Evolutionary conservation across 2,888 invertebrate genomes (phyloP), one percentile per base, ranked within the genome.

Genomic region (Selenia dentaria): DNA sequence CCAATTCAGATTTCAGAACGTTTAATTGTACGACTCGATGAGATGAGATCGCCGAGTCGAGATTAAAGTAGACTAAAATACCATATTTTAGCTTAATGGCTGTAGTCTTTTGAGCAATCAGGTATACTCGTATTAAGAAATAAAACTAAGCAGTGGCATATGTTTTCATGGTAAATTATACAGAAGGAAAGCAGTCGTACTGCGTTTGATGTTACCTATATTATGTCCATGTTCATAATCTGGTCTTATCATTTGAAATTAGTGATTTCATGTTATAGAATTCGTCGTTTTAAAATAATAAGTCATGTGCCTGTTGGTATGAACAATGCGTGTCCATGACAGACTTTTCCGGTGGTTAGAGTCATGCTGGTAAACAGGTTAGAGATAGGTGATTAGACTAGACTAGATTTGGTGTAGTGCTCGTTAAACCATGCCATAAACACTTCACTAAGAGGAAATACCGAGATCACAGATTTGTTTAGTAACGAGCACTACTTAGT

Each of bases 31-130:
- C 33, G 24, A 33, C 16, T 11, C 20, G 29, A 42, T 20, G 61
- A 59, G 70, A 72, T 74, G 70, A 67, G 67, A 72, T 74, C 59
- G 28, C 37, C 39, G 47, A 24, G 61, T 44, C 32, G 40, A 69
- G 63, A 74, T 79, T 72, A 65, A 67, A 73, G 62, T 62, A 69
- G 63, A 58, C 56, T 70, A 67, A 70, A 64, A 67, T n/a, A 68
- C 54, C 62, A 67, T 80, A 79, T 78, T 75, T 79, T 68, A 74
- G 56, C 57, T 78, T 76, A 70, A 79, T 74, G 60, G 55, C 58
- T 53, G 51, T 64, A 64, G 66, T 67, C 55, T 67, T 64, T 64
- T 64, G 46, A 61, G 66, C 59, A 67, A 71, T 67, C 66, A 59
- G 59, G 53, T 58, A 61, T n/a, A 33, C 22, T 22, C 9, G 48